Evolutionary conservation across 1,140 invertebrate species (phyloP).

Genomic region (Magallana angulata): DNA sequence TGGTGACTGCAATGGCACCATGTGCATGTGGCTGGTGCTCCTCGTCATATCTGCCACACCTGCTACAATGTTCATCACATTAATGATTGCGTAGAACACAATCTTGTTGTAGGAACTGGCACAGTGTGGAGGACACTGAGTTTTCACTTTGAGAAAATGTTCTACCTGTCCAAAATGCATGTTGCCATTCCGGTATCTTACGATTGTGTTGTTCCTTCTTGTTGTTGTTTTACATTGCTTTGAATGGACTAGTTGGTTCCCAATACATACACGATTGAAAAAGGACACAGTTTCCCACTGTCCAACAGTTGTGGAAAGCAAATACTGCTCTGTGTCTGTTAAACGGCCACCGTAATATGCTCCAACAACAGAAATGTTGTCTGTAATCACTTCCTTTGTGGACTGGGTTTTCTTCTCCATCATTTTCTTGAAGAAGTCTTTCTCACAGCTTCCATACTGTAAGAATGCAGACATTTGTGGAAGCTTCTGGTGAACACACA

Average conservation of each 20-base stretch:
- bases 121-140: background rate
- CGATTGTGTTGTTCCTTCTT: slow-evolving; percentile 37
- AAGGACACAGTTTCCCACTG: background rate
- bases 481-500: slow-evolving; percentile 35
- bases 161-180: background rate
- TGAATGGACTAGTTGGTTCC: slow-evolving; percentile 2
- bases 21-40: background rate
- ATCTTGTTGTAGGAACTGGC: too few relatives aligned
- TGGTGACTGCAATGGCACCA: background rate
- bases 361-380: slow-evolving; percentile 15
- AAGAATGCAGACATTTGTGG: background rate
- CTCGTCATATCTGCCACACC: background rate
- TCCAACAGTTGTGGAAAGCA: background rate
- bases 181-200: background rate
- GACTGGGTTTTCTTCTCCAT: slow-evolving; percentile 1
- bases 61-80: background rate
- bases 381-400: slow-evolving; percentile 30
- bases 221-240: background rate
- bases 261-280: slow-evolving; percentile 6
- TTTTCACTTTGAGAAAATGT: slow-evolving; percentile 17
- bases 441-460: slow-evolving; percentile 26
- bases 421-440: slow-evolving; percentile 22
- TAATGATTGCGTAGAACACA: too few relatives aligned
- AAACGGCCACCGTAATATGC: background rate
- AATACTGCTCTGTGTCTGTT: slow-evolving; percentile 8